Percentiles rank a stretch among this genome's conserved stretches.
Conservation (phyloP, 1,140 invertebrate genomes). For the Semibalanus balanoides region DNA sequence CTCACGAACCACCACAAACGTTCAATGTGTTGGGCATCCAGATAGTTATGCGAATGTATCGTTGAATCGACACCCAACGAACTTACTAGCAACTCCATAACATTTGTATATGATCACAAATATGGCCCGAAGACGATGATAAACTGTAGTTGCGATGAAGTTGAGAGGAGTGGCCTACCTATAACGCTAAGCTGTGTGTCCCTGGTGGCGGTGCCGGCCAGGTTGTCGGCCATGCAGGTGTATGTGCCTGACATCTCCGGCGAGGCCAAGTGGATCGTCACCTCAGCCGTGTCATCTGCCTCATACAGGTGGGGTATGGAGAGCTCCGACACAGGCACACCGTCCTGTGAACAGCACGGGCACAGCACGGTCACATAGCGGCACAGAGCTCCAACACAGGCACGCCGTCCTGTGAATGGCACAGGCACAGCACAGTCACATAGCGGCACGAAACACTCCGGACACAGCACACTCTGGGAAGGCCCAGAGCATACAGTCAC, state of each 20-base stretch:
- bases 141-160: too few species aligned
- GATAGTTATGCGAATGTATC: too few species aligned
- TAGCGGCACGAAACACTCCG: neutral
- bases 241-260: conserved; percentile 14
- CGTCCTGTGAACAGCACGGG: neutral
- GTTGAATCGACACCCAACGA: too few species aligned
- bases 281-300: neutral
- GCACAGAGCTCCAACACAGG: neutral
- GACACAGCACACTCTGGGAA: too few species aligned
- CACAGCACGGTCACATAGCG: too few species aligned
- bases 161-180: neutral
- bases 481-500: too few species aligned
- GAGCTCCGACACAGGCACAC: neutral
- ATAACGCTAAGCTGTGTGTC: conserved; percentile 3
- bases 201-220: conserved; percentile 8
- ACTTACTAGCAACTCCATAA: too few species aligned
- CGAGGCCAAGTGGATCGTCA: neutral
- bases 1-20: too few species aligned
- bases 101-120: too few species aligned
- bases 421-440: too few species aligned
- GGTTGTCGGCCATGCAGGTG: conserved; percentile 19
- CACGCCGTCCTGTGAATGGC: neutral
- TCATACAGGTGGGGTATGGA: neutral
- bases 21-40: too few species aligned
- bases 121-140: too few species aligned